Conservation (phyloP, 2,888 invertebrate species). For the Odontothrips loti region DNA sequence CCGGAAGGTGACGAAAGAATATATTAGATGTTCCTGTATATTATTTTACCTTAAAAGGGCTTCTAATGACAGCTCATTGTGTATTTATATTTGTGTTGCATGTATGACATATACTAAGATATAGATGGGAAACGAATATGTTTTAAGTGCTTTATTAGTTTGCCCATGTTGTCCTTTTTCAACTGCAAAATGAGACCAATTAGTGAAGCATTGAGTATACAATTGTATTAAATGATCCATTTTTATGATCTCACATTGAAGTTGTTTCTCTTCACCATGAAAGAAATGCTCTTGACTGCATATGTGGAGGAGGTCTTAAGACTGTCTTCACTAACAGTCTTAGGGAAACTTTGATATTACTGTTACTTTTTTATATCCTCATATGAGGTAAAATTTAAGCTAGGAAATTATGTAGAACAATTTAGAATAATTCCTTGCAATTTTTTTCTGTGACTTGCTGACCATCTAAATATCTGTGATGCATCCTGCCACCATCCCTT, state of each 20-base stretch:
- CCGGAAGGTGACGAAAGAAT: background rate
- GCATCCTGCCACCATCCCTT: slow-evolving; percentile 5
- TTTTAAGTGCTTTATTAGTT: slow-evolving; percentile 2
- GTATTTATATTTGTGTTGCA: slow-evolving; percentile 21
- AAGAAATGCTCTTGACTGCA: background rate
- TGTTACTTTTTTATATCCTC: background rate
- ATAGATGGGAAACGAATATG: background rate
- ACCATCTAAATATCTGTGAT: slow-evolving; percentile 21
- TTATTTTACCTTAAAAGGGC: slow-evolving; percentile 7
- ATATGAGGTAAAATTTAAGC: background rate
- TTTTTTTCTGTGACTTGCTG: background rate
- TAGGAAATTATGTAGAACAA: background rate
- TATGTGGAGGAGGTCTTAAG: background rate
- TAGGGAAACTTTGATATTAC: slow-evolving; percentile 1
- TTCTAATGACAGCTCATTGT: background rate
- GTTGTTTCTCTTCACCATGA: slow-evolving; percentile 9
- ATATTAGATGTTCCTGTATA: background rate
- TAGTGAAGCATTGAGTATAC: slow-evolving; percentile 9
- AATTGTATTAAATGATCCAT: slow-evolving; percentile 24
- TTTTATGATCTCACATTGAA: background rate
- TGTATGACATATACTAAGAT: slow-evolving; percentile 2
- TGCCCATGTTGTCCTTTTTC: background rate
- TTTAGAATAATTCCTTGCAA: background rate
- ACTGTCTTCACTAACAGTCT: background rate
- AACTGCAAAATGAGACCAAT: background rate